phyloP scores from a whole-genome alignment of 1,140 invertebrate species.

The Physella acuta region DNA sequence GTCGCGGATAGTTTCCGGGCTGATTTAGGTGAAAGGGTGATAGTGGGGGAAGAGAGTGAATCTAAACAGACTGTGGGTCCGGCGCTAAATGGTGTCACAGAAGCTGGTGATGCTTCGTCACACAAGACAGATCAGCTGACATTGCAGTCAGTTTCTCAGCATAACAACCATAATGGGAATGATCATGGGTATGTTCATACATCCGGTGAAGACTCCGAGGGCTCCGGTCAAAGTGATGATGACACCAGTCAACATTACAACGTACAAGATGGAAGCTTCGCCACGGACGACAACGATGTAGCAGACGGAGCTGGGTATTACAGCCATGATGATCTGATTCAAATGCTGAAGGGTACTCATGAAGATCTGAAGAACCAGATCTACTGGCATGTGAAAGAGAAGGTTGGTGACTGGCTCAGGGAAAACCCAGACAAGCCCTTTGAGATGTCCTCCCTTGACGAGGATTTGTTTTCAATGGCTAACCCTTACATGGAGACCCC shows the following conservation, averaged over 20 bases:
- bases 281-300: background rate
- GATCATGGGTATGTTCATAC: background rate
- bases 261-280: background rate
- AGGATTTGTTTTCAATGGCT: conserved; percentile 4
- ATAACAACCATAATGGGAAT: background rate
- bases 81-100: background rate
- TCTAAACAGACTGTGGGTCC: background rate
- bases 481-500: conserved; percentile 8
- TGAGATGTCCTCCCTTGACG: conserved; percentile 11
- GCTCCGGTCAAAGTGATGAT: background rate
- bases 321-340: conserved; percentile 15
- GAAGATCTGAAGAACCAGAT: conserved; percentile 9
- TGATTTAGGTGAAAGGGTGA: background rate
- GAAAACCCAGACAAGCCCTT: conserved; percentile 9
- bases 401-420: background rate
- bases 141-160: background rate
- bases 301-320: background rate
- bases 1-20: background rate
- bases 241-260: background rate
- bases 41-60: background rate
- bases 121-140: background rate
- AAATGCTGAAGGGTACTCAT: background rate
- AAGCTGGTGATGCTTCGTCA: no score
- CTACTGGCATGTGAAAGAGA: conserved; percentile 22
- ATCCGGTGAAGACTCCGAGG: background rate